Evolutionary conservation across 37 sponge, comb jelly and placozoan genomes (phyloP), one percentile per base, ranked within the genome.

Genomic region (Theonella swinhoei): DNA sequence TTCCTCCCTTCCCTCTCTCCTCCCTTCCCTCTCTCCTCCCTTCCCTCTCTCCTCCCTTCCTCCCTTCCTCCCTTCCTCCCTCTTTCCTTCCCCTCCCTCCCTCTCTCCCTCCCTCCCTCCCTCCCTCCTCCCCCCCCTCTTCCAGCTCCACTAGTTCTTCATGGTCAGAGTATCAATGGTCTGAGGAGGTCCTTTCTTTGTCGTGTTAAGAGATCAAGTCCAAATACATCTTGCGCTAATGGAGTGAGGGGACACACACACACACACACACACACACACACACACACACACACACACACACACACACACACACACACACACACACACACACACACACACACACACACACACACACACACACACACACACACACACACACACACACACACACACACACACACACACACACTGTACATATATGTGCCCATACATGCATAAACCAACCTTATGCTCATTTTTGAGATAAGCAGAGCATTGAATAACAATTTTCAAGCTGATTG

Each of bases 101-200:
- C 72, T 24, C 33, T 38, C 39, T 66, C 68, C 39, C 31, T 39
- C 5, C 70, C 11, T 68, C 54, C 30, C 81, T 38, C 17, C 3
- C 9, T 9, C 72, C 23, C 33, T 38, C 39, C 37, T 39, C 39
- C 31, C 9, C 5, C 70, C 11, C 39, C 54, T 20, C 81, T 38
- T 1, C 3, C 41, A 92, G 92, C 92, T 72, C 80, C 88, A 5
- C 71, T 92, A 3, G 84, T 92, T 29, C 36, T 71, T 58, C 92
- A 92, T 35, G 70, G 74, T 24, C 81, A 93, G 42, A 25, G 62
- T 2, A 85, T 88, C 78, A 93, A 85, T 85, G 93, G 93, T 3
- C 80, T 93, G 23, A 39, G 93, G 34, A 68, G 89, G 38, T 93
- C 93, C 5, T 93, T 93, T 29, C 81, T 93, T 28, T 93, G 93